These are phyloP conservation scores for Pseudomyrmex flavicornis DNA, from an alignment of 1,140 invertebrate species.

Conservation along the genomic window DNA sequence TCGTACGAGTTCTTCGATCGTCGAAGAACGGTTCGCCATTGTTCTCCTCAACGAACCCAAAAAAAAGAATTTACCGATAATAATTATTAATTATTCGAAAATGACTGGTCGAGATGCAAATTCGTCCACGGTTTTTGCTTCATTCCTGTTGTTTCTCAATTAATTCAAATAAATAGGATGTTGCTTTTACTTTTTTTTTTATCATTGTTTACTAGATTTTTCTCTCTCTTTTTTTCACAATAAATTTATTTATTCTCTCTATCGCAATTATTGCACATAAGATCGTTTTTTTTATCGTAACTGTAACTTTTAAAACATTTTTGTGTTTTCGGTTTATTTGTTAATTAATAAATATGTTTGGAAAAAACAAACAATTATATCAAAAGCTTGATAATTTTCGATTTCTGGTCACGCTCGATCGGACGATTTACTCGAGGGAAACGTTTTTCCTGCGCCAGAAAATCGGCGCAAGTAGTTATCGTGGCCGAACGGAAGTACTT, in stretches of 20 bases:
- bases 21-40: constrained; percentile 40
- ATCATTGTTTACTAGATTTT: neutral
- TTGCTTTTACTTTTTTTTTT: neutral
- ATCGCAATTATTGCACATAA: neutral
- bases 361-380: neutral
- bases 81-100: constrained; percentile 21
- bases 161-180: neutral
- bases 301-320: neutral
- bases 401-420: constrained; percentile 29
- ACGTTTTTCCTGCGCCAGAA: constrained; percentile 27
- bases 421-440: constrained; percentile 30
- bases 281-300: too few relatives aligned
- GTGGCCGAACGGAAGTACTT: constrained; percentile 53
- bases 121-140: neutral
- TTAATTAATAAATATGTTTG: neutral
- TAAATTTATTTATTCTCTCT: neutral
- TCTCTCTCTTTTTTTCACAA: neutral
- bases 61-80: neutral
- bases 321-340: neutral
- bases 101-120: neutral
- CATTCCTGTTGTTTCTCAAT: neutral
- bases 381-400: neutral
- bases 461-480: constrained; percentile 51
- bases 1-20: constrained; percentile 60
- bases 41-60: constrained; percentile 15